Base-by-base conservation (phyloP, 1,140 invertebrate species). In the Penaeus vannamei region DNA sequence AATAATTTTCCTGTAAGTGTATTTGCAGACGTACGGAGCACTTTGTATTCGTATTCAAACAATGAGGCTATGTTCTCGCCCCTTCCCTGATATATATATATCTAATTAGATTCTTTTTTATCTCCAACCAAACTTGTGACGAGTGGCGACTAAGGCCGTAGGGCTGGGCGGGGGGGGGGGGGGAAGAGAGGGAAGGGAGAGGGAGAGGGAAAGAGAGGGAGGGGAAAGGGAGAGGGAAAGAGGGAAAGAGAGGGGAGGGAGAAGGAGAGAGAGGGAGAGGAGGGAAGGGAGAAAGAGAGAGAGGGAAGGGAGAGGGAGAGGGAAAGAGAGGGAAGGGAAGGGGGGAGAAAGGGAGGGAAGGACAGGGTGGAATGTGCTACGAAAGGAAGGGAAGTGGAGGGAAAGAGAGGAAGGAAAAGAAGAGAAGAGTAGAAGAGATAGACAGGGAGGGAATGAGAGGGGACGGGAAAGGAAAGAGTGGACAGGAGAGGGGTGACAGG, bases 51-150 rank as follows among this genome's bases (percentile, higher is more conserved):
- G 14, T 53, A 53, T 53, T 53, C 53, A 53, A 53, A 53, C 17
- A 53, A 53, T 53, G 14, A 53, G 53, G 17, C 14, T 53, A 53
- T 53, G 53, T 53, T 53, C 53, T 53, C 53, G 53, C 53, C 53
- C 53, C 53, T 14, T 53, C 53, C 53, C 53, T 53, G 53, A 77
- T 85, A 60, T 80, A 80, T 64, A 79, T 86, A 86, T 84, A 89
- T 88, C 53, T 77, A 42, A 84, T 84, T 89, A 62, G 79, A 89
- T 89, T n/a, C 64, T 46, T 85, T 29, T 80, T 69, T 84, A 59
- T 36, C 36, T 62, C 82, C 61, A 42, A 36, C 82, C 69, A 81
- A 66, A 84, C 83, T 72, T 89, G 87, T 87, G 86, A 87, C 76
- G 79, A 64, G 86, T 29, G 76, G 14, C 32, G 46, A 79, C 22